phyloP scores from a whole-genome alignment of 2,113 vertebrate genomes.

The Leptocoma aspasia region DNA sequence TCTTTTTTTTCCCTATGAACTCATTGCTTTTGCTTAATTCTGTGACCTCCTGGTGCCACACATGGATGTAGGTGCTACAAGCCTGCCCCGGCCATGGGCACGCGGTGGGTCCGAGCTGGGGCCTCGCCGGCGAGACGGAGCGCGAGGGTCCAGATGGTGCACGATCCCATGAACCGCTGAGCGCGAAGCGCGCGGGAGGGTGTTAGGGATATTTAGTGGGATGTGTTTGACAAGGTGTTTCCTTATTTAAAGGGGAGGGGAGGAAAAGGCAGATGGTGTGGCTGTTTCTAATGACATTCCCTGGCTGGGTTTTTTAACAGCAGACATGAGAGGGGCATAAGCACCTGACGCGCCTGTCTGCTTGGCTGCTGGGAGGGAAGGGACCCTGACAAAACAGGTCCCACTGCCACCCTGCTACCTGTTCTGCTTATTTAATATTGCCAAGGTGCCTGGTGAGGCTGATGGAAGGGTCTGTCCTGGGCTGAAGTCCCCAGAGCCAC shows the following conservation, averaged over 20 bases:
- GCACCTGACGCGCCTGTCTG: constrained; percentile 52
- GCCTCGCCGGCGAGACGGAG: rapidly evolving
- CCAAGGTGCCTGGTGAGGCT: rapidly evolving
- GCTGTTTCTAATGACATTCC: constrained; percentile 63
- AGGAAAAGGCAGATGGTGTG: constrained; percentile 57
- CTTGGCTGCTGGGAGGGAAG: neutral
- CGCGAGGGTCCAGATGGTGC: constrained; percentile 38
- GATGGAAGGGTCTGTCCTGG: neutral
- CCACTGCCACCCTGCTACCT: neutral
- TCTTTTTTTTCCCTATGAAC: rapidly evolving
- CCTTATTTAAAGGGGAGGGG: constrained; percentile 59
- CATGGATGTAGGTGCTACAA: rapidly evolving
- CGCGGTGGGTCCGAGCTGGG: rapidly evolving
- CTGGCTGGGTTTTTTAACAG: constrained; percentile 52
- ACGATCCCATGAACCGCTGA: constrained; percentile 17
- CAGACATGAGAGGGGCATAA: constrained; percentile 48
- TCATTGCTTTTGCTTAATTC: neutral
- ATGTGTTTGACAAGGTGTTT: constrained; percentile 68
- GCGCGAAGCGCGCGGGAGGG: constrained; percentile 17
- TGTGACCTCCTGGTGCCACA: rapidly evolving
- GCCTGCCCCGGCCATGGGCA: neutral
- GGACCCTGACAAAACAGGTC: neutral
- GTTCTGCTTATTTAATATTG: neutral
- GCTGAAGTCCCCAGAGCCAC: neutral
- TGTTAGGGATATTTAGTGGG: constrained; percentile 59